phyloP scores from a whole-genome alignment of 2,888 invertebrate species.

The Parelbella ahira region DNA sequence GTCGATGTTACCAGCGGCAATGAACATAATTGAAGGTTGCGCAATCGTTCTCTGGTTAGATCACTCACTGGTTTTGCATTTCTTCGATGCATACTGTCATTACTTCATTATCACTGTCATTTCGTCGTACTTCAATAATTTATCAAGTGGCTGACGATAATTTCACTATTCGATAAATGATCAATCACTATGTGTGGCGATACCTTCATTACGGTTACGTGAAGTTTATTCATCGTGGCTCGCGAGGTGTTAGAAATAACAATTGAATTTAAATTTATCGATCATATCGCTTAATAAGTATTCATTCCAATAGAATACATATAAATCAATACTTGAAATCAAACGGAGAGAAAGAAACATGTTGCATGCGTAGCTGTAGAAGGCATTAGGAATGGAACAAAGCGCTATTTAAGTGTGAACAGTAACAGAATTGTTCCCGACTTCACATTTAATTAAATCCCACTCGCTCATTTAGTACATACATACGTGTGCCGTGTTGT shows the following conservation, averaged over 20 bases:
- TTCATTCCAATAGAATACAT: too few species aligned
- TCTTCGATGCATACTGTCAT: constrained; percentile 39
- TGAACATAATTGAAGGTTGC: constrained; percentile 55
- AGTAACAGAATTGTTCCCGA: constrained; percentile 38
- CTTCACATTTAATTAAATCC: constrained; percentile 34
- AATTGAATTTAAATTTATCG: constrained; percentile 3
- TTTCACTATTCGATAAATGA: constrained; percentile 48
- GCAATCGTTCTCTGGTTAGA: constrained; percentile 50
- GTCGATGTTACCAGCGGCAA: constrained; percentile 45
- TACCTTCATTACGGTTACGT: constrained; percentile 7
- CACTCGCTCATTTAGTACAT: constrained; percentile 32
- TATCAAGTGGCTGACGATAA: constrained; percentile 49
- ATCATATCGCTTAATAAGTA: too few species aligned
- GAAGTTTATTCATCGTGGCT: constrained; percentile 6
- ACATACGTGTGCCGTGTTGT: constrained; percentile 46
- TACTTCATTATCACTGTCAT: constrained; percentile 49
- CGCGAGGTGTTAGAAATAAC: constrained; percentile 1
- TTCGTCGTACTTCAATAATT: constrained; percentile 41
- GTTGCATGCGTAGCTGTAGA: too few species aligned
- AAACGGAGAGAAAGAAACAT: too few species aligned
- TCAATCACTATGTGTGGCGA: constrained; percentile 34
- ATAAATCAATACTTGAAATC: too few species aligned
- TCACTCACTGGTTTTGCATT: constrained; percentile 49
- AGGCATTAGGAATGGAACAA: too few species aligned
- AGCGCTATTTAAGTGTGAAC: constrained; percentile 32